phyloP scores from a whole-genome alignment of 2,888 invertebrate species.

The Homarus gammarus region DNA sequence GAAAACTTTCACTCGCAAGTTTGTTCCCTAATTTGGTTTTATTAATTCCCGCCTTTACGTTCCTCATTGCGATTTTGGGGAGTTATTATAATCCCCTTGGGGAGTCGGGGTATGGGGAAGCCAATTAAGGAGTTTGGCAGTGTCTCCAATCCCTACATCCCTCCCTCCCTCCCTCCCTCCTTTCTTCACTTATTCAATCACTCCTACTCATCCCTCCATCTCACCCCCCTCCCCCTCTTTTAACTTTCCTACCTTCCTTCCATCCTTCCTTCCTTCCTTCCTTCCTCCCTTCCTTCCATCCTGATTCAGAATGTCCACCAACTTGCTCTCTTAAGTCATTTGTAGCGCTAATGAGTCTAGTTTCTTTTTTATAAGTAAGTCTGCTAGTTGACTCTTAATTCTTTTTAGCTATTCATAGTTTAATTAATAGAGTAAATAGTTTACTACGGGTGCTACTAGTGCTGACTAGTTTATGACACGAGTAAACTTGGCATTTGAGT shows the following conservation, averaged over 20 bases:
- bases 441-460: no score
- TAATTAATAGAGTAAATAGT: no score
- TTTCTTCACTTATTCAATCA: not conserved
- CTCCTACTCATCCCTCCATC: constrained; percentile 12
- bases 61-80: not conserved
- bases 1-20: not conserved
- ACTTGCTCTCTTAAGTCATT: no score
- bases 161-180: not conserved
- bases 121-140: not conserved
- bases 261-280: no score
- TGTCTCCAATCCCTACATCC: not conserved
- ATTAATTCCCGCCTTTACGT: not conserved
- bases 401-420: no score
- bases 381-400: no score
- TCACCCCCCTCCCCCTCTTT: not conserved
- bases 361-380: no score
- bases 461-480: no score
- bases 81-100: not conserved
- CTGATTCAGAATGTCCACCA: no score
- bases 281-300: no score
- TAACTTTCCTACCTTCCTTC: not conserved
- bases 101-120: not conserved
- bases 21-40: not conserved
- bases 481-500: no score
- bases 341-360: no score